phyloP scores from a whole-genome alignment of 1,140 invertebrate species.

The Grapholita molesta region DNA sequence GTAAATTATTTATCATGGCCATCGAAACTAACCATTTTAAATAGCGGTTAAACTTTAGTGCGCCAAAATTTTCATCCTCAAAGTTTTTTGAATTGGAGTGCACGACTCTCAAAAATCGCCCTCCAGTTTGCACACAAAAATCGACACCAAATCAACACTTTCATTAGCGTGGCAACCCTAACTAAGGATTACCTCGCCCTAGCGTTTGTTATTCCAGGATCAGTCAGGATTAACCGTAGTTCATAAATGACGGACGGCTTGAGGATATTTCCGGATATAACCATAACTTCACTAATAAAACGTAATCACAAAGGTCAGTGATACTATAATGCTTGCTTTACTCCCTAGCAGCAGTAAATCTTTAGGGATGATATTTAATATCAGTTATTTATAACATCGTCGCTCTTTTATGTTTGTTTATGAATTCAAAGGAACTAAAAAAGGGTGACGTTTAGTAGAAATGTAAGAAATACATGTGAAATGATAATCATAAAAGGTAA shows the following conservation, averaged over 20 bases:
- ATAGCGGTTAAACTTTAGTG: no score
- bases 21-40: no score
- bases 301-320: neutral
- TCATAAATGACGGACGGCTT: neutral
- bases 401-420: neutral
- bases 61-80: no score
- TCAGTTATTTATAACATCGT: neutral
- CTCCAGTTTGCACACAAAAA: no score
- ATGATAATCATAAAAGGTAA: neutral
- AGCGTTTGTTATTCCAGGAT: conserved; percentile 9
- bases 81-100: no score
- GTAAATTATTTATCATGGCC: no score
- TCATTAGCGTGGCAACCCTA: neutral
- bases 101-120: no score
- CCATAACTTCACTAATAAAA: conserved; percentile 4
- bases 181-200: neutral
- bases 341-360: neutral
- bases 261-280: conserved; percentile 11
- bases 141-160: conserved; percentile 16
- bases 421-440: neutral
- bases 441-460: neutral
- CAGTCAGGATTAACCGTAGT: neutral
- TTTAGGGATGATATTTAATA: neutral
- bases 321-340: neutral
- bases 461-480: no score